These are phyloP conservation scores for Syngnathus scovelli DNA, from an alignment of 2,113 vertebrate genomes.

Conservation along the genomic window DNA sequence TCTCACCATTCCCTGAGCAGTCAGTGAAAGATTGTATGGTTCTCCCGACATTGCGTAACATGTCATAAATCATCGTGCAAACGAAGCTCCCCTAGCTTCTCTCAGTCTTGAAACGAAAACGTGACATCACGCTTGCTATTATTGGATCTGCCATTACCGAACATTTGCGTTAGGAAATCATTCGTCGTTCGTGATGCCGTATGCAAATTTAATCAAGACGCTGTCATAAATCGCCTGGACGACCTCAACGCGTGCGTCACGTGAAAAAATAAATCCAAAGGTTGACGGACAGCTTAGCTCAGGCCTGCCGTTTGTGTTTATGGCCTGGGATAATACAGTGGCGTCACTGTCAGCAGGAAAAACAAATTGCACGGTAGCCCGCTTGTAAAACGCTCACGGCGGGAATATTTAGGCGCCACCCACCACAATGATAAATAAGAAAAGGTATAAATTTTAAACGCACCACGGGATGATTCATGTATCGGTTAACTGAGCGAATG, in stretches of 20 bases:
- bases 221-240: not conserved
- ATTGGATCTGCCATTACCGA: not conserved
- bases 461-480: not conserved
- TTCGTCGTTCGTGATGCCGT: not conserved
- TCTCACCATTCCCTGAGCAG: not conserved
- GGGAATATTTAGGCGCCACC: not conserved
- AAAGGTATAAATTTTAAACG: not conserved
- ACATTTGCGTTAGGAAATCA: not conserved
- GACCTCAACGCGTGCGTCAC: not conserved
- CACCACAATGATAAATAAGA: not conserved
- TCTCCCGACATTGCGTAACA: not conserved
- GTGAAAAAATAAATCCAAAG: not conserved
- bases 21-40: not conserved
- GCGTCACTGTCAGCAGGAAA: not conserved
- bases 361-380: not conserved
- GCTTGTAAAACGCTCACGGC: not conserved
- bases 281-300: not conserved
- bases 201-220: slow-evolving; percentile 2
- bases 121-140: not conserved
- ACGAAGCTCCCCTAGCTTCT: not conserved
- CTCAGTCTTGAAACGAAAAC: not conserved
- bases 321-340: not conserved
- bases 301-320: not conserved
- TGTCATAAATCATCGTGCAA: not conserved
- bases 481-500: not conserved